Percentiles rank a stretch among this genome's conserved stretches.
Conservation (phyloP, 2,888 invertebrate genomes). For the Erannis defoliaria region DNA sequence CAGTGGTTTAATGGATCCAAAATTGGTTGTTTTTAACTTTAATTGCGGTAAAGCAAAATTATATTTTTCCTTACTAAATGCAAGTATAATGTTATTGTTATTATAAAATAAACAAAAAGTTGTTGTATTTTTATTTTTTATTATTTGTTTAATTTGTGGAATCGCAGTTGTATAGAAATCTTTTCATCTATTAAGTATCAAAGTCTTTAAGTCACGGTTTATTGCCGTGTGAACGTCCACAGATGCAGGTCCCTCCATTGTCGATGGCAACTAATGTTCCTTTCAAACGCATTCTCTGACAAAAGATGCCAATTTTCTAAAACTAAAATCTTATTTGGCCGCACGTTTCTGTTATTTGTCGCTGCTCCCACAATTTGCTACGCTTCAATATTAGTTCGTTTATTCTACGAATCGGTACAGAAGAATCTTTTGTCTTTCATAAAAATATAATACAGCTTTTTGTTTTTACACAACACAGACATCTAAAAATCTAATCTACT, state of each 20-base stretch:
- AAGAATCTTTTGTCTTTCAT: slow-evolving; percentile 3
- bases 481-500: neutral
- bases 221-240: slow-evolving; percentile 69
- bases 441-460: neutral
- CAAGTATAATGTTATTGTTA: too few species aligned
- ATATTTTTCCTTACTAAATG: neutral
- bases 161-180: neutral
- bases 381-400: slow-evolving; percentile 30
- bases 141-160: neutral
- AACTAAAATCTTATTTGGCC: slow-evolving; percentile 50
- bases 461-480: neutral
- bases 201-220: slow-evolving; percentile 58
- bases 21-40: slow-evolving; percentile 2
- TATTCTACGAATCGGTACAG: slow-evolving; percentile 5
- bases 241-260: slow-evolving; percentile 60
- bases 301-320: slow-evolving; percentile 49
- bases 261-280: slow-evolving; percentile 54
- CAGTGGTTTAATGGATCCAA: slow-evolving; percentile 6
- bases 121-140: neutral
- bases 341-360: slow-evolving; percentile 51
- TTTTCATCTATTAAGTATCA: slow-evolving; percentile 10
- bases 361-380: slow-evolving; percentile 39
- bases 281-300: slow-evolving; percentile 43
- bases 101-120: neutral
- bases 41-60: neutral